phyloP scores from a whole-genome alignment of 92 coral and sea anemone genomes.

The Parazoanthus swiftii region DNA sequence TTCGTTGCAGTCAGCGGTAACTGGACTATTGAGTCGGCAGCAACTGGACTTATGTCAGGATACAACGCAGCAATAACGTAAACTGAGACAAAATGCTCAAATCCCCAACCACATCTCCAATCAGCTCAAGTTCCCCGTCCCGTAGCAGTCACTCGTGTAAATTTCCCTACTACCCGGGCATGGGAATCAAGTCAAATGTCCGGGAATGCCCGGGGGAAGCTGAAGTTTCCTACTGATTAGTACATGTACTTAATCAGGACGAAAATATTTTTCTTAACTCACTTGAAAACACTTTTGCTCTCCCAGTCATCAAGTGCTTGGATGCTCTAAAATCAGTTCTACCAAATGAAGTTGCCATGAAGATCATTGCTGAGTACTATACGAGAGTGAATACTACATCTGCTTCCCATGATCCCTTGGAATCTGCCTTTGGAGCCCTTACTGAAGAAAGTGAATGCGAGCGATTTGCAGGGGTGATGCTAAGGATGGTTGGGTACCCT shows the following conservation, averaged over 20 bases:
- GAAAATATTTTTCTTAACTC: background rate
- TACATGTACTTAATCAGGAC: too few species aligned
- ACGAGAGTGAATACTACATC: background rate
- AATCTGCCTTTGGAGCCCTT: background rate
- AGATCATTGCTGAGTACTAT: constrained; percentile 30
- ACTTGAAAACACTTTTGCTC: background rate
- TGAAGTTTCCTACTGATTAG: background rate
- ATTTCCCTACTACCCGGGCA: too few species aligned
- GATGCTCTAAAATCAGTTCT: constrained; percentile 23
- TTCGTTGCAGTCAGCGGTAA: too few species aligned
- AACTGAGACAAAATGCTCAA: too few species aligned
- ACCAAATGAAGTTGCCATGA: constrained; percentile 31
- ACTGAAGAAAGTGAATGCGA: constrained; percentile 32
- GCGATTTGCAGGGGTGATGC: constrained; percentile 18
- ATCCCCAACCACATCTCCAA: too few species aligned
- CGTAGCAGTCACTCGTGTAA: too few species aligned
- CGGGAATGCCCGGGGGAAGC: too few species aligned
- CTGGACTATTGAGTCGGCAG: too few species aligned
- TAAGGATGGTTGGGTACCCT: constrained; percentile 26
- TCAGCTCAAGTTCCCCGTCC: too few species aligned
- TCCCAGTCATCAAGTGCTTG: constrained; percentile 22
- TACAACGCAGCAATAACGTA: too few species aligned
- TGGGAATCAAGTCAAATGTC: too few species aligned
- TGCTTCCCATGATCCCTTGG: constrained; percentile 6
- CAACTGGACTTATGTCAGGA: too few species aligned